Conservation (phyloP, 2,797 vertebrate genomes). For the Microtus agrestis region DNA sequence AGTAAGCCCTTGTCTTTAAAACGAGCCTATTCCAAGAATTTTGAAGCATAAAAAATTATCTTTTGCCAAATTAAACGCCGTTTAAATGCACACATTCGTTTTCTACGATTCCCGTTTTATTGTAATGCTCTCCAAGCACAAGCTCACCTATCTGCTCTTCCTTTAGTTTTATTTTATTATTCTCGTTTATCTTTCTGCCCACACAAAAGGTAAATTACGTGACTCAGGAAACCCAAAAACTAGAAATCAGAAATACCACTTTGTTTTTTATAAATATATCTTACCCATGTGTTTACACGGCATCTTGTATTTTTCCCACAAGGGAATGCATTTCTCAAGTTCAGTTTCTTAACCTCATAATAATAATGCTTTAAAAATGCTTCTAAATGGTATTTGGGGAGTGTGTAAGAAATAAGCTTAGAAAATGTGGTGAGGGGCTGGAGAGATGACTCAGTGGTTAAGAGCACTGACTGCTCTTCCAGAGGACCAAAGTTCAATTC, state of each 20-base stretch:
- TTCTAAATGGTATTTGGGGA: not conserved
- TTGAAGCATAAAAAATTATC: constrained; percentile 23
- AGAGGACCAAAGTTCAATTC: no score
- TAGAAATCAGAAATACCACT: constrained; percentile 47
- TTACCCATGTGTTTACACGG: constrained; percentile 35
- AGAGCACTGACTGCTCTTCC: no score
- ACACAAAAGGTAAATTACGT: constrained; percentile 41
- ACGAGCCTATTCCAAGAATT: constrained; percentile 46
- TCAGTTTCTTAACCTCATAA: constrained; percentile 57
- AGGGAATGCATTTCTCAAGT: constrained; percentile 39
- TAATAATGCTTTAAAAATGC: constrained; percentile 17
- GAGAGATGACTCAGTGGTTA: no score
- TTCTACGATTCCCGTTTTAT: constrained; percentile 26
- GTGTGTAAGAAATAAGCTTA: constrained; percentile 39
- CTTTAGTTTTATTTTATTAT: not conserved
- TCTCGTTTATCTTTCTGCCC: constrained; percentile 48
- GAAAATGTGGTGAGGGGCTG: not conserved
- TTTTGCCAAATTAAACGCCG: constrained; percentile 54
- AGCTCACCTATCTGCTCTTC: not conserved
- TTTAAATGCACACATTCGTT: constrained; percentile 48
- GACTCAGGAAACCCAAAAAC: constrained; percentile 55
- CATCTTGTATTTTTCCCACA: not conserved
- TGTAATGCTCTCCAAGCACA: constrained; percentile 54
- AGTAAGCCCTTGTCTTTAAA: constrained; percentile 57
- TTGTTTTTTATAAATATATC: constrained; percentile 7